Base-by-base conservation (phyloP, 2,888 invertebrate species). In the Stenchaetothrips biformis region DNA sequence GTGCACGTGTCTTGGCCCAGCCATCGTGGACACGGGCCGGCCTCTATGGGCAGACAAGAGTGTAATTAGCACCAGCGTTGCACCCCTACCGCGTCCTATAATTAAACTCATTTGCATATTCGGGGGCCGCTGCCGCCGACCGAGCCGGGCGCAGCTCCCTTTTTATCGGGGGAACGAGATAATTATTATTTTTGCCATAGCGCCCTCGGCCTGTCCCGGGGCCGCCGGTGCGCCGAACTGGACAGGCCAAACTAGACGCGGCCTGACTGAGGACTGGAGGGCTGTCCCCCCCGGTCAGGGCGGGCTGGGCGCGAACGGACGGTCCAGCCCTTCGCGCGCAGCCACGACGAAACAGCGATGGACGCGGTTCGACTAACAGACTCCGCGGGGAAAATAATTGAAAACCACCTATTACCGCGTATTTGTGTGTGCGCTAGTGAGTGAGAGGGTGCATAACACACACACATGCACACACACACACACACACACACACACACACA, bases 101-200 rank as follows among this genome's bases (percentile, higher is more conserved):
- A 74, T 74, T 74, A 74, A 74, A n/a, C 25, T 21, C 11, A 74
- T 74, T 74, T 74, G 67, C 67, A 74, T 74, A 74, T 74, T 74
- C 11, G 21, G 67, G 21, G 37, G 37, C 37, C 37, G 37, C 67
- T 53, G 67, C n/a, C n/a, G n/a, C n/a, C n/a, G n/a, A n/a, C n/a
- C n/a, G 25, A 25, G 67, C 18, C 37, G 37, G 37, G 37, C 37
- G 8, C 18, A 59, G 16, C 16, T 59, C 18, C 59, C 59, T 59
- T 18, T 74, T 74, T 74, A 74, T 74, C 67, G 67, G 25, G 25
- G 67, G 21, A 21, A 74, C 21, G 21, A 74, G 67, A 21, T 74
- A 25, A 74, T 74, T 74, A 74, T 74, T 74, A 74, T 74, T 74
- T 74, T 74, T 74, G 67, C 67, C 9, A 67, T 67, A 37, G n/a